Base-by-base conservation (phyloP, 2,797 vertebrate genomes). In the Euphonia xanthogaster region DNA sequence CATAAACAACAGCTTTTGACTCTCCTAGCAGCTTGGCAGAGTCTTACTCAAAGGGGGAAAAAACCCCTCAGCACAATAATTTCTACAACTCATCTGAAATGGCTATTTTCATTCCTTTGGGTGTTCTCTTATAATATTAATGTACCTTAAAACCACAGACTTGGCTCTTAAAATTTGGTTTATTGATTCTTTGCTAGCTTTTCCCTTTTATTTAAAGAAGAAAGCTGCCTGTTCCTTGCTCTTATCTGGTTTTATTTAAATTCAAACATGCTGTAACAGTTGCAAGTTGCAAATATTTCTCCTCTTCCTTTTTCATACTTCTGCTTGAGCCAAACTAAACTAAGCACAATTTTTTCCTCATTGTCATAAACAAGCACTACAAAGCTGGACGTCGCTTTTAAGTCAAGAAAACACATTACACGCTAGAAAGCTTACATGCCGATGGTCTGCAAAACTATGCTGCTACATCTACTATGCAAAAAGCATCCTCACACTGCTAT, bases 211-310 rank as follows among this genome's bases (percentile, higher is more conserved):
- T 86, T 30, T 61, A 21, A 50, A 72, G 37, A 27, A 73, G n/a
- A 75, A 88, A 78, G 28, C 28, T 90, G 66, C 15, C n/a, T 63
- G 25, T 67, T 85, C 58, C 39, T 54, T 70, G 33, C 12, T 76
- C 17, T 81, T 55, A 70, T 31, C 71, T 85, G 57, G 13, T 47
- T 95, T 82, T 65, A 53, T 21, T 78, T 61, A 70, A 73, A 57
- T 60, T 86, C 44, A 54, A 88, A 82, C 31, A 17, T 10, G 53
- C 25, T 75, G 13, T n/a, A 93, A 58, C 71, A 82, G 78, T 66
- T 89, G 71, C 89, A 76, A 82, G 78, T 66, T 89, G 71, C 89
- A 76, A 78, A 79, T 79, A 33, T 75, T 93, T 95, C 75, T 93
- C 35, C 40, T 88, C 54, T 79, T 79, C 24, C 54, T 37, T 62